Evolutionary conservation across 2,113 vertebrate genomes (phyloP), one percentile per base, ranked within the genome.

Genomic region (Pipra filicauda): DNA sequence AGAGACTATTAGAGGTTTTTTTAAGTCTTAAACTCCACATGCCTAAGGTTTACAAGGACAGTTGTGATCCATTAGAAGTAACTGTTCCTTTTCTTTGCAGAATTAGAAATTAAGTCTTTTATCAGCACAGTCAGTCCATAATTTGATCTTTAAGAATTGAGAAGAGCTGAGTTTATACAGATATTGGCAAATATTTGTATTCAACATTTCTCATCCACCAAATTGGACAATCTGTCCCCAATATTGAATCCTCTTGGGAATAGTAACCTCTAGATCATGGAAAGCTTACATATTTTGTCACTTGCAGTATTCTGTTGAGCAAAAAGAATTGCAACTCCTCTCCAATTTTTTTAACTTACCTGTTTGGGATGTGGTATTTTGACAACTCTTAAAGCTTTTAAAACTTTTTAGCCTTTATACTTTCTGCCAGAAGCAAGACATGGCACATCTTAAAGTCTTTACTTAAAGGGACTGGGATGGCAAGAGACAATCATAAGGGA

Each of bases 1-100:
- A 24, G 21, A 46, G 59, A n/a, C 49, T 23, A 0, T 70, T 20
- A 7, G 9, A 18, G 12, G 11, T 15, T 1, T 8, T 19, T 39
- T 71, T 16, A 30, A 65, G 37, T 35, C 21, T 77, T 54, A 23
- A 77, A 19, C 22, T 71, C 27, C 27, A 17, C 19, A 1, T 55
- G 62, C 23, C 54, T 44, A 18, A 64, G 16, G 16, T 92, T 85
- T 67, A 46, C 0, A 1, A 22, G 18, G 1, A 1, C 48, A 44
- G 9, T 44, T 76, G 24, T 14, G 28, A 33, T 26, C 58, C 81
- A 6, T 16, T 35, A 79, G 71, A n/a, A 82, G 35, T 33, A 71
- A 44, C 49, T 72, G 1, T 31, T 95, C 19, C 13, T 79, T 82
- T 64, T 46, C 46, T 62, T 39, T 43, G 24, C 39, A 11, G 66